A percentile compares a stretch with the other conserved stretches of the same genome.
These are phyloP conservation scores for Agrypnus murinus DNA, from an alignment of 2,888 invertebrate species.

Conservation along the genomic window DNA sequence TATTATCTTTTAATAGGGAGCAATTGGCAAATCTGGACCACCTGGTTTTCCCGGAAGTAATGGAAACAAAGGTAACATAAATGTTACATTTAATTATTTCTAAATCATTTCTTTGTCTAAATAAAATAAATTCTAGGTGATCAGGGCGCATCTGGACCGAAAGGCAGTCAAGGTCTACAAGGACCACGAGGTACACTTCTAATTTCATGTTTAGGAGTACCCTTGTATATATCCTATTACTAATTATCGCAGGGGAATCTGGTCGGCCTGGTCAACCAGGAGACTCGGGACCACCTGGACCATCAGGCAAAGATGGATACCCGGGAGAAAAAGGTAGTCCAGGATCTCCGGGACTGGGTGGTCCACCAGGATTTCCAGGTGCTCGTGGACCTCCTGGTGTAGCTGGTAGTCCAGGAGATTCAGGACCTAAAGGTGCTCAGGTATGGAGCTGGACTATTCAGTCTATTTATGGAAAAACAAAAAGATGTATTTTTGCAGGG, in stretches of 20 bases:
- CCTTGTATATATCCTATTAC: not conserved
- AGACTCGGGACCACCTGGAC: constrained; percentile 83
- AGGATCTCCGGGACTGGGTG: constrained; percentile 82
- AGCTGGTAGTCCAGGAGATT: constrained; percentile 82
- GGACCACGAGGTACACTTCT: constrained; percentile 79
- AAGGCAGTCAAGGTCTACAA: constrained; percentile 88
- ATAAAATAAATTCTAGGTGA: constrained; percentile 76
- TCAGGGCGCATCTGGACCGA: constrained; percentile 82
- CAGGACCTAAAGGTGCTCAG: constrained; percentile 84
- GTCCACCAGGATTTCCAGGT: constrained; percentile 89
- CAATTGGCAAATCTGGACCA: constrained; percentile 86
- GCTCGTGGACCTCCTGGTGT: constrained; percentile 85
- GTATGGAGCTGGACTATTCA: too few species aligned
- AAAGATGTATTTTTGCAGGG: constrained; percentile 74
- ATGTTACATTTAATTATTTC: not conserved
- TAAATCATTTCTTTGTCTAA: not conserved
- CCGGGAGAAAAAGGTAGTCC: constrained; percentile 86
- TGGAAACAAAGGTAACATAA: constrained; percentile 78
- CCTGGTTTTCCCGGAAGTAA: constrained; percentile 90
- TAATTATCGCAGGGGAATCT: constrained; percentile 76
- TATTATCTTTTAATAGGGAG: constrained; percentile 74
- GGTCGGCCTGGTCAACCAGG: constrained; percentile 87
- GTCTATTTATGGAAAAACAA: too few species aligned
- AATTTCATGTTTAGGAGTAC: not conserved
- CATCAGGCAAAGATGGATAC: constrained; percentile 86